These are phyloP conservation scores for Eurypyga helias DNA, from an alignment of 2,113 vertebrate species.

Conservation along the genomic window DNA sequence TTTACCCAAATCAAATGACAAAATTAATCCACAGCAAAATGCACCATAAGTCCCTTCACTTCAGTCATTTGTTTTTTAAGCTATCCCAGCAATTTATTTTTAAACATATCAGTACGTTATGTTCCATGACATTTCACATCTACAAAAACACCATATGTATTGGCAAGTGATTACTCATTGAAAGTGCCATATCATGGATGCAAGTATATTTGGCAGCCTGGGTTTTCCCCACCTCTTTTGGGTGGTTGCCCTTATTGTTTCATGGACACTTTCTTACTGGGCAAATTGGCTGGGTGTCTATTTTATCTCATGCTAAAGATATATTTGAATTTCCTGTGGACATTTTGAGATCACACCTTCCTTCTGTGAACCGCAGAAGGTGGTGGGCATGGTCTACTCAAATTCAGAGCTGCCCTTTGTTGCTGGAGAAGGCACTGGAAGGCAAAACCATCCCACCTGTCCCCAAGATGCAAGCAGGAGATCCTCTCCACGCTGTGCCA, in stretches of 20 bases:
- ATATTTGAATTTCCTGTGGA: not conserved
- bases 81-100: conserved; percentile 67
- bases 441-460: not conserved
- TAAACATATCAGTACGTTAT: conserved; percentile 69
- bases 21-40: not conserved
- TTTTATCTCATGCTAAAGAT: not conserved
- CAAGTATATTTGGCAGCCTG: conserved; percentile 25
- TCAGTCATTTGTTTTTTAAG: conserved; percentile 48
- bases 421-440: not conserved
- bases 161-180: conserved; percentile 65
- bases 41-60: conserved; percentile 3
- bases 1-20: not conserved
- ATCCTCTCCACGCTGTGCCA: accelerated
- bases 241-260: conserved; percentile 54
- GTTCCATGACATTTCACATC: conserved; percentile 73
- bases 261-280: not conserved
- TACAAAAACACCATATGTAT: conserved; percentile 72
- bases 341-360: not conserved
- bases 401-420: not conserved
- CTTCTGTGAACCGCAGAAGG: accelerated
- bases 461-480: not conserved
- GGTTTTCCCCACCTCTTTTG: conserved; percentile 55
- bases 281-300: accelerated
- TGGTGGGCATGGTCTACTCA: not conserved
- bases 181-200: conserved; percentile 37